Evolutionary conservation across 2,888 invertebrate species (phyloP), one percentile per base, ranked within the genome.

Genomic region (Lasioglossum calceatum): DNA sequence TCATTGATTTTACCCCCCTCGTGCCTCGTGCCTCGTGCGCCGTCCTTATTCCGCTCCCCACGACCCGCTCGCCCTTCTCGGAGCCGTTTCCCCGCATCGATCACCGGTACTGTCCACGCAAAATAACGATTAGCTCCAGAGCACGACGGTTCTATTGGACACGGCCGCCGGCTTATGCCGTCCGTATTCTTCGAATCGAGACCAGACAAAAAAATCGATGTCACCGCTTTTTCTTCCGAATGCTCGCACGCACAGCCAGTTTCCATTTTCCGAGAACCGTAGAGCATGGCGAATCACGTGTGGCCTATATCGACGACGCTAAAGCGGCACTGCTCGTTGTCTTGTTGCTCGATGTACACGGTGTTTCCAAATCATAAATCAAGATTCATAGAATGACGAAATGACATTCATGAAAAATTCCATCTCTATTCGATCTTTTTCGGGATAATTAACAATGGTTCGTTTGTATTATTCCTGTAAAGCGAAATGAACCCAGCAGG

Each of bases 1-100:
- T 93, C 92, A 93, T 93, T 93, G 93, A 93, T 93, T 93, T 93
- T 93, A 90, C 89, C 90, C 88, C 88, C 88, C 86, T 84, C 89
- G 84, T 88, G 86, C 86, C 84, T 77, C 87, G 87, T 88, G 85
- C 87, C 85, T 77, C 87, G 87, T 88, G 88, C 88, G 86, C 91
- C 87, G 82, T 87, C 87, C 87, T 90, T 91, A 89, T 87, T 86
- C 87, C 87, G 58, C 85, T 84, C 90, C 78, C 91, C 89, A 89
- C 85, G 76, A 84, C 82, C 85, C 91, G 88, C 87, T 77, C 90
- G 80, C 88, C 88, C 85, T 91, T 88, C 89, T 87, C 86, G 86
- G 32, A 81, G 84, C 81, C 84, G 83, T 89, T 64, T 85, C 87
- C 88, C 82, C 87, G 90, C 90, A 91, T 91, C 91, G 91, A 91